Conservation (phyloP, 2,113 vertebrate species). For the Larimichthys polyactis region DNA sequence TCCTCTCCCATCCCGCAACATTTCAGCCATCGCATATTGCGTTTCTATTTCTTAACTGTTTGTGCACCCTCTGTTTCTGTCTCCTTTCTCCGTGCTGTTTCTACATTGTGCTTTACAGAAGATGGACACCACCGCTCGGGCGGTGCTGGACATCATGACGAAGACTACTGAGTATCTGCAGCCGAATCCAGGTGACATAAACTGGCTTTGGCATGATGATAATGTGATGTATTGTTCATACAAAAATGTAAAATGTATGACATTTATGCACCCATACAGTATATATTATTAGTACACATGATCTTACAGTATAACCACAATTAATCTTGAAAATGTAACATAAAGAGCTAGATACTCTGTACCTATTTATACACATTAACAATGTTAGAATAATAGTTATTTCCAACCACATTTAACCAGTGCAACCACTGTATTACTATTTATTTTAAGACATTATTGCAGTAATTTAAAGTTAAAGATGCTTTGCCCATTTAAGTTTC, state of each 20-base stretch:
- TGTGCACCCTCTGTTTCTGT: neutral
- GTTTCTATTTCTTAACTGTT: neutral
- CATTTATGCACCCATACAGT: neutral
- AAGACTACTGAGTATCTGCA: slow-evolving; percentile 99
- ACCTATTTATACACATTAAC: neutral
- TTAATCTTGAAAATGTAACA: no score
- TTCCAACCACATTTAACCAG: neutral
- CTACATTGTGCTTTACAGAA: slow-evolving; percentile 82
- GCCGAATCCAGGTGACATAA: slow-evolving; percentile 93
- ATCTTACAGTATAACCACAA: neutral
- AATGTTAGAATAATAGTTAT: neutral
- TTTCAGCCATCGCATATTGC: neutral
- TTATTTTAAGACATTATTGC: neutral
- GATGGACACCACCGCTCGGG: slow-evolving; percentile 94
- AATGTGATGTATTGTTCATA: neutral
- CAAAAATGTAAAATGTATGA: neutral
- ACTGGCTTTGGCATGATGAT: neutral
- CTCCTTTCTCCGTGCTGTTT: neutral
- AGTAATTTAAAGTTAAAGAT: neutral
- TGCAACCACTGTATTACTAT: neutral
- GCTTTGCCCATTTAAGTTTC: no score
- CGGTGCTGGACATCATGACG: slow-evolving; percentile 97
- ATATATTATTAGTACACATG: neutral
- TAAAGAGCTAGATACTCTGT: neutral
- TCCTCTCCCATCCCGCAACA: neutral